Evolutionary conservation across 1,140 invertebrate species (phyloP).

Genomic region (Ridgeia piscesae): DNA sequence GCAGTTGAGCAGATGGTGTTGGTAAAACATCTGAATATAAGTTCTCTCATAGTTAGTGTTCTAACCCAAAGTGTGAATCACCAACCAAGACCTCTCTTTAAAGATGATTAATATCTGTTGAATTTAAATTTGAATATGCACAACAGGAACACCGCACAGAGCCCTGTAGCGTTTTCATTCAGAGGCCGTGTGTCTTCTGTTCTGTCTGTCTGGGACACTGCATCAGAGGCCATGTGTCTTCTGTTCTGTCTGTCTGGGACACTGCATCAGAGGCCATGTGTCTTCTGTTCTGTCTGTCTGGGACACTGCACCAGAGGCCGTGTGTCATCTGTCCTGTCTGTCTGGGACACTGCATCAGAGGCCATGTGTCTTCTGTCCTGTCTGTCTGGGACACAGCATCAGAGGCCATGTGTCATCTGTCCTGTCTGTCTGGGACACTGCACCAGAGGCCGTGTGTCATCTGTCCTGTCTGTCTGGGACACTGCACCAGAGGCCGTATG

Average conservation of each 20-base stretch:
- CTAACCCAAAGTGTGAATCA: background rate
- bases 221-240: background rate
- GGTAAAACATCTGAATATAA: background rate
- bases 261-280: background rate
- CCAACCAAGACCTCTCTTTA: background rate
- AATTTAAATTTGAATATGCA: background rate
- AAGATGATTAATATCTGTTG: background rate
- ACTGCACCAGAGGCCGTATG: no score
- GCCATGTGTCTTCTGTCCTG: no score
- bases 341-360: background rate
- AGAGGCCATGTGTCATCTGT: no score
- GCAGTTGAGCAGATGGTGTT: background rate
- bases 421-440: no score
- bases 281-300: no score
- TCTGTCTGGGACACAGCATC: background rate
- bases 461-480: no score
- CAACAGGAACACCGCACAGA: background rate
- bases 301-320: no score
- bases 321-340: no score
- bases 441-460: no score
- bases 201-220: no score
- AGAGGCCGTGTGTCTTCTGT: no score
- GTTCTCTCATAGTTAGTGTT: background rate
- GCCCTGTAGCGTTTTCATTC: background rate
- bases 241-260: no score